Conservation (phyloP, 2,888 invertebrate genomes). For the Agelastica alni region DNA sequence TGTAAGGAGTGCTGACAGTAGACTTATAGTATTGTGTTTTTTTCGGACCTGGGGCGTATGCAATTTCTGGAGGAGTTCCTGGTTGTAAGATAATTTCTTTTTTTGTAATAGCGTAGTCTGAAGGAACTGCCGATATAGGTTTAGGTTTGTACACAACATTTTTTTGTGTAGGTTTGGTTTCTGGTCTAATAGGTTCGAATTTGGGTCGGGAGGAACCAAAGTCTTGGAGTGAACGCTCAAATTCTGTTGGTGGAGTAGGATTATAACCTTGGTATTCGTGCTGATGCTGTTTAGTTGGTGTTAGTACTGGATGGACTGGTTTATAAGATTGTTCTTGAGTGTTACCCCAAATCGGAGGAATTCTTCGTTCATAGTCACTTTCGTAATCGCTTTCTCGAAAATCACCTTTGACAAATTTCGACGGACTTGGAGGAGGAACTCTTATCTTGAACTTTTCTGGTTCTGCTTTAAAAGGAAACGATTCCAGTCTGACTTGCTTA, state of each 20-base stretch:
- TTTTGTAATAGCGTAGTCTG: constrained; percentile 48
- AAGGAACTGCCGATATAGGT: constrained; percentile 55
- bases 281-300: constrained; percentile 59
- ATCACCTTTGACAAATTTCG: constrained; percentile 68
- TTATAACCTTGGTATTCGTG: constrained; percentile 57
- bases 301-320: constrained; percentile 62
- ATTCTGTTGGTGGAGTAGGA: constrained; percentile 64
- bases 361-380: constrained; percentile 70
- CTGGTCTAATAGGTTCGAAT: constrained; percentile 61
- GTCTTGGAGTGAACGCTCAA: constrained; percentile 59
- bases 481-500: constrained; percentile 54
- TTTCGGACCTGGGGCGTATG: constrained; percentile 60
- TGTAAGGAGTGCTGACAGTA: constrained; percentile 62
- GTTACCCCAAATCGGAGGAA: constrained; percentile 66
- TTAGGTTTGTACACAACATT: constrained; percentile 61
- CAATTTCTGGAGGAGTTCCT: constrained; percentile 64
- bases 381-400: constrained; percentile 73
- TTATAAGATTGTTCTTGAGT: constrained; percentile 63
- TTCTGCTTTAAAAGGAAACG: constrained; percentile 57
- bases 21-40: constrained; percentile 61
- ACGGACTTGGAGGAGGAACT: constrained; percentile 64
- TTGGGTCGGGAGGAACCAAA: constrained; percentile 59
- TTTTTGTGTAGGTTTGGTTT: constrained; percentile 54
- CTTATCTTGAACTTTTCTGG: constrained; percentile 51
- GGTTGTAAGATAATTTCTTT: constrained; percentile 59